A percentile compares a stretch with the other conserved stretches of the same genome.
Evolutionary conservation across 2,797 vertebrate species (phyloP).

Genomic region (Sebastes elongatus): DNA sequence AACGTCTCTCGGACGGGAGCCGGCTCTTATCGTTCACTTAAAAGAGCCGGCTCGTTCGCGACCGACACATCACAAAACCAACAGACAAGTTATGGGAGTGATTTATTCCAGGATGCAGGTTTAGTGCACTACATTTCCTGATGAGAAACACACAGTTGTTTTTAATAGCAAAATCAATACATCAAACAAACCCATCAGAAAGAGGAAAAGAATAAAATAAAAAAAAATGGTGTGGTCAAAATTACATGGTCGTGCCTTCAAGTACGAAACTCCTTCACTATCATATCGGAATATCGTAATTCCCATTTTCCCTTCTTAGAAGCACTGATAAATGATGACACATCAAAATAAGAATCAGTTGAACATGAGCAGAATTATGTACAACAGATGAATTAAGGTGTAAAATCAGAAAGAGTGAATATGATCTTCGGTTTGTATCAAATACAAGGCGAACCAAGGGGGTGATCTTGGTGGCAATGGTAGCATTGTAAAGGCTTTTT

Average conservation of each 20-base stretch:
- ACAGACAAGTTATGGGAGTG: slow-evolving; percentile 76
- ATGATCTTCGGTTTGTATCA: slow-evolving; percentile 16
- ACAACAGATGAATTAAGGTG: slow-evolving; percentile 81
- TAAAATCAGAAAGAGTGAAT: slow-evolving; percentile 44
- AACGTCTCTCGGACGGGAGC: no score
- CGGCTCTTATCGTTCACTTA: no score
- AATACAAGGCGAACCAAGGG: slow-evolving; percentile 15
- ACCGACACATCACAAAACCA: slow-evolving; percentile 10
- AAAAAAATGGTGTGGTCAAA: slow-evolving; percentile 69
- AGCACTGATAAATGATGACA: slow-evolving; percentile 69
- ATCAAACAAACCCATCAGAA: slow-evolving; percentile 51
- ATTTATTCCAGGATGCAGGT: slow-evolving; percentile 82
- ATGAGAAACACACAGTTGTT: slow-evolving; percentile 77
- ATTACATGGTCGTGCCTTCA: slow-evolving; percentile 75
- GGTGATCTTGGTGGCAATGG: not conserved
- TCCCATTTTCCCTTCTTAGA: slow-evolving; percentile 9
- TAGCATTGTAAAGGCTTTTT: slow-evolving; percentile 8
- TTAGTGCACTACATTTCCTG: slow-evolving; percentile 83
- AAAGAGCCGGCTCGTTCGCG: no score
- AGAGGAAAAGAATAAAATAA: slow-evolving; percentile 52
- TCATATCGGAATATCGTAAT: slow-evolving; percentile 59
- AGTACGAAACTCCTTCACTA: slow-evolving; percentile 79
- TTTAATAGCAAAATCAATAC: slow-evolving; percentile 66
- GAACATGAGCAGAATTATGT: slow-evolving; percentile 87
- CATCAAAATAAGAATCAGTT: slow-evolving; percentile 79